Base-by-base conservation (phyloP, 1,140 invertebrate genomes). In the Drosophila sp. region DNA sequence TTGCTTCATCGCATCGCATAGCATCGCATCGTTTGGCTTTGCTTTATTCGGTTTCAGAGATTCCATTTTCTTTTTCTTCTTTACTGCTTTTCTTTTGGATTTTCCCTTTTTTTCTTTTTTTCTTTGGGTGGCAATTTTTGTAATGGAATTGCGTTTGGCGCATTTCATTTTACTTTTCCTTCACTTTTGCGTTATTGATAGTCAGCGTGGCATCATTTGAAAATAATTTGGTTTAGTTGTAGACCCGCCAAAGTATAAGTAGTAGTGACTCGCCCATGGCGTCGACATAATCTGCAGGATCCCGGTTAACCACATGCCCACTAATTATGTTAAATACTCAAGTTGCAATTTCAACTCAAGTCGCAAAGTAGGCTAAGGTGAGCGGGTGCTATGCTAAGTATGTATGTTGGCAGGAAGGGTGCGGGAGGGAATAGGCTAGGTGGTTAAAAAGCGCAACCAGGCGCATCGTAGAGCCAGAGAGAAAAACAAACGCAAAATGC, bases 261-360 rank as follows among this genome's bases (percentile, higher is more conserved):
- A 64, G 63, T 64, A 17, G 17, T 56, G 63, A 33, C 30, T 66
- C 27, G 25, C 35, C 35, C 35, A 11, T 38, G 35, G 35, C 35
- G 35, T 38, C 17, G 17, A 0, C 17, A 38, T 11, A 41, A 23
- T 32, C 11, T 10, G 27, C 29, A 30, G n/a, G n/a, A 32, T 30
- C 41, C 41, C 30, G 71, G 67, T 72, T 58, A 47, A 54, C 81
- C 74, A 70, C 66, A 78, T 70, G 70, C 73, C 69, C 79, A 86
- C 82, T 86, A 86, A 86, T 86, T 81, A 82, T 86, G 78, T 78
- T 86, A 67, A 78, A 82, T 76, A 69, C 72, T 79, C 66, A 79
- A 86, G 83, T 72, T 87, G 60, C 70, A 78, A 76, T 74, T 75
- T 60, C 23, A 50, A 17, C 56, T 56, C 57, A 71, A 74, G 70